phyloP scores from a whole-genome alignment of 1,140 invertebrate genomes.

The Stegodyphus mimosarum region DNA sequence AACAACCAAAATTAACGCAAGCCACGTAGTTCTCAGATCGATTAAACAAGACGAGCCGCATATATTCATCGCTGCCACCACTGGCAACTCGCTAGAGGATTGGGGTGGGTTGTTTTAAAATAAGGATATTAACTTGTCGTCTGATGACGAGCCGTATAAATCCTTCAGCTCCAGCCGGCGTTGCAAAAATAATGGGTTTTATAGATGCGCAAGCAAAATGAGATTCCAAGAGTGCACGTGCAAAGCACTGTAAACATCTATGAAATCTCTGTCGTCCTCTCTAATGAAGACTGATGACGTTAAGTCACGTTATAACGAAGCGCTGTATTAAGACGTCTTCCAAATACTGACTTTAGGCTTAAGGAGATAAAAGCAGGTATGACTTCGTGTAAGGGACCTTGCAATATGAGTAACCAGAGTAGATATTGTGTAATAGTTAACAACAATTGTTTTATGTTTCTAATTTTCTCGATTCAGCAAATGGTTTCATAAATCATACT shows the following conservation, averaged over 20 bases:
- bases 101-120: conserved; percentile 1
- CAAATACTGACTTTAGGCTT: conserved; percentile 5
- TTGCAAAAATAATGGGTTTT: conserved; percentile 37
- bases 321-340: not conserved
- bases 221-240: not conserved
- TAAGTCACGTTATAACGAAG: conserved; percentile 20
- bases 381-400: not conserved
- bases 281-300: conserved; percentile 40
- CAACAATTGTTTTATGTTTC: too few species aligned
- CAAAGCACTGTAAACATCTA: conserved; percentile 26
- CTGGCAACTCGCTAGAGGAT: not conserved
- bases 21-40: not conserved
- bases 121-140: conserved; percentile 40
- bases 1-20: too few species aligned
- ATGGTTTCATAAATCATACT: too few species aligned
- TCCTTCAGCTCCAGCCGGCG: conserved; percentile 5
- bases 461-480: too few species aligned
- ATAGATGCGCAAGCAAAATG: not conserved
- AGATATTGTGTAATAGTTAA: too few species aligned
- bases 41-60: not conserved
- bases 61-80: not conserved
- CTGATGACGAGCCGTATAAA: conserved; percentile 8
- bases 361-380: too few species aligned
- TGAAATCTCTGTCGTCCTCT: conserved; percentile 17
- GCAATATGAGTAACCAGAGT: too few species aligned